Base-by-base conservation (phyloP, 2,888 invertebrate species). In the Brachypterus glaber region DNA sequence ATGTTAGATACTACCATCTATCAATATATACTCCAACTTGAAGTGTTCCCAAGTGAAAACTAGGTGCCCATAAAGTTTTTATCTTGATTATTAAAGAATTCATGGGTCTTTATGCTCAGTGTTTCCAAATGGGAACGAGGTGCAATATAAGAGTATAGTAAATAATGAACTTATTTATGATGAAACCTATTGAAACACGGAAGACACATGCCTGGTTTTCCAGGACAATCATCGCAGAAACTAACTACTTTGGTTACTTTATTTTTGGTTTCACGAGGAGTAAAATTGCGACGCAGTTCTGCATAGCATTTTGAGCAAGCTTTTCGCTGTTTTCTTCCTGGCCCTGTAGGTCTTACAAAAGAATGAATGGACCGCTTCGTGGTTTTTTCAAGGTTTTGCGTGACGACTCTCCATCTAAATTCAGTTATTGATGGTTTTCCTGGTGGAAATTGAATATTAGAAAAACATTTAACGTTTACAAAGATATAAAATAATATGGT, bases 121-220 rank as follows among this genome's bases (percentile, higher is more conserved):
- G n/a, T n/a, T n/a, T n/a, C n/a, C n/a, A n/a, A n/a, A n/a, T n/a
- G n/a, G n/a, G n/a, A n/a, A n/a, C n/a, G n/a, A n/a, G n/a, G n/a
- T n/a, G n/a, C n/a, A n/a, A n/a, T n/a, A n/a, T n/a, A n/a, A n/a
- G n/a, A n/a, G n/a, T n/a, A n/a, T n/a, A n/a, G n/a, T n/a, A n/a
- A n/a, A n/a, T n/a, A n/a, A n/a, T 32, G 17, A 34, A 34, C 18
- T 14, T 13, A 13, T 21, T 34, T 14, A 14, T 12, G 5, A 12
- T 27, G 44, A 33, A 46, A 42, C 40, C 41, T 47, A 43, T 44
- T 38, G 27, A 39, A 44, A 18, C 41, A 41, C 3, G 32, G 3
- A 21, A 41, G 32, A 21, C 41, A 41, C 18, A 33, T 31, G 5
- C 41, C 39, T 2, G 44, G 41, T 12, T 32, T 13, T 1, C 25